phyloP scores from a whole-genome alignment of 2,888 invertebrate species.

The Watsonalla cultraria region DNA sequence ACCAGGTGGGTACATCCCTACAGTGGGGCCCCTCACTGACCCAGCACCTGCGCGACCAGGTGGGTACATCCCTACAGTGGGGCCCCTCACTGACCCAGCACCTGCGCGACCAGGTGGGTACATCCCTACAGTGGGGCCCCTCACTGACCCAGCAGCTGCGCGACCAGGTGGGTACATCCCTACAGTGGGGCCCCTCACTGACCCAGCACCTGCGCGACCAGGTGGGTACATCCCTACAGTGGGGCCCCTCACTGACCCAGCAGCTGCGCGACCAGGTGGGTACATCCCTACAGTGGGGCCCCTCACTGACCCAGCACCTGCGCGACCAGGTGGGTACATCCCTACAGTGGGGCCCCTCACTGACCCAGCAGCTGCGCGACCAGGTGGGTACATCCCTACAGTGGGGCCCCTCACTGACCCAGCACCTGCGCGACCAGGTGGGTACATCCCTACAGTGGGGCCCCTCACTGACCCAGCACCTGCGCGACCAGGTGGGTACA shows the following conservation, averaged over 20 bases:
- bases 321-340: slow-evolving; percentile 89
- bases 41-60: slow-evolving; percentile 91
- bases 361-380: slow-evolving; percentile 92
- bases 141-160: slow-evolving; percentile 94
- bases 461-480: slow-evolving; percentile 67
- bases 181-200: slow-evolving; percentile 89
- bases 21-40: slow-evolving; percentile 86
- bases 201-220: slow-evolving; percentile 95
- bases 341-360: slow-evolving; percentile 88
- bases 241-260: slow-evolving; percentile 90
- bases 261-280: slow-evolving; percentile 85
- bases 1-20: slow-evolving; percentile 88
- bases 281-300: slow-evolving; percentile 81
- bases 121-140: slow-evolving; percentile 84
- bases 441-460: slow-evolving; percentile 83
- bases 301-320: slow-evolving; percentile 91
- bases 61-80: slow-evolving; percentile 78
- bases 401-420: slow-evolving; percentile 81
- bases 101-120: slow-evolving; percentile 88
- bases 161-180: slow-evolving; percentile 78
- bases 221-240: slow-evolving; percentile 82
- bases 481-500: slow-evolving; percentile 90
- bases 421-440: slow-evolving; percentile 90
- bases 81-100: slow-evolving; percentile 91
- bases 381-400: slow-evolving; percentile 80